Evolutionary conservation across 2,888 invertebrate genomes (phyloP).

Genomic region (Cancer borealis): DNA sequence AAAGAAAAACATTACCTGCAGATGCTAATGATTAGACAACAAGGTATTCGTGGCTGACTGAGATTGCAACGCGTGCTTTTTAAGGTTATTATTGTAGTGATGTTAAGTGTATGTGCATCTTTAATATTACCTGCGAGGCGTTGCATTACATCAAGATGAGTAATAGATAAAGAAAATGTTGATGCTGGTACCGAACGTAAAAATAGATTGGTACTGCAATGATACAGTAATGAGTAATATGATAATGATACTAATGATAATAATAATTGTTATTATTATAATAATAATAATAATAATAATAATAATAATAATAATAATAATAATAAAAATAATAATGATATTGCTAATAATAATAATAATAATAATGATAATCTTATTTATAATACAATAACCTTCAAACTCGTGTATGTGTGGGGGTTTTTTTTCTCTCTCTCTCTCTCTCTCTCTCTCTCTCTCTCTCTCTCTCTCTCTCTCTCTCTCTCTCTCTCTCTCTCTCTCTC

Average conservation of each 20-base stretch:
- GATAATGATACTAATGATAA: neutral
- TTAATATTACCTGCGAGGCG: neutral
- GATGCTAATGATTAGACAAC: neutral
- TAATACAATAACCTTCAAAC: no score
- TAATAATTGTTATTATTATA: neutral
- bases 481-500: neutral
- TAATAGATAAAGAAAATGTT: neutral
- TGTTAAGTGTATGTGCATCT: neutral
- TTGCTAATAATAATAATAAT: neutral
- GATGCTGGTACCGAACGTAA: neutral
- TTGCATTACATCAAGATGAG: neutral
- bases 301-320: neutral
- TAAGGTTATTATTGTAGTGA: neutral
- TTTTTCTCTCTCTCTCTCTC: neutral
- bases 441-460: constrained; percentile 1
- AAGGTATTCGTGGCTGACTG: neutral
- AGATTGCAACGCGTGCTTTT: neutral
- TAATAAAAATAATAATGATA: neutral
- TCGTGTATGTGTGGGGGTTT: neutral
- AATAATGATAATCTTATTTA: neutral
- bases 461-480: neutral
- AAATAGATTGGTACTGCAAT: neutral
- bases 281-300: constrained; percentile 1
- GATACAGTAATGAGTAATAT: neutral
- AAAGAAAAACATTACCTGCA: neutral